Base-by-base conservation (phyloP, 2,888 invertebrate genomes). In the Malthinus seriepunctatus region DNA sequence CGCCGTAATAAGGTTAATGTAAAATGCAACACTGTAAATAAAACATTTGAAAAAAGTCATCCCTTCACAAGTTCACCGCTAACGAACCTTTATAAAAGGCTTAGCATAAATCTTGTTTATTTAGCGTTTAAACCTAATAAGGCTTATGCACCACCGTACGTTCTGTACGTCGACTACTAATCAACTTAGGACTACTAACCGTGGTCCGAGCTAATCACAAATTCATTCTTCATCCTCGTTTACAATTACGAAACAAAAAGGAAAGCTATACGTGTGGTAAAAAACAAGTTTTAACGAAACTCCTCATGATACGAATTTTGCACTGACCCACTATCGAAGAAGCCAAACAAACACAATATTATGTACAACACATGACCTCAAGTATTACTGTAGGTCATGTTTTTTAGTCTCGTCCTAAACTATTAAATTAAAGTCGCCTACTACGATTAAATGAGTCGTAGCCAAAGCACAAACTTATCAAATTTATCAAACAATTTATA, bases 331-430 rank as follows among this genome's bases (percentile, higher is more conserved):
- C 46, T 59, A 32, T 23, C 32, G 54, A 35, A 46, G 63, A 63
- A 60, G 56, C 60, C 60, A 45, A 48, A 56, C 49, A 60, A 60
- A 56, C 49, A 55, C 56, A 50, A 55, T 23, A 23, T 23, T 23
- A 23, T 23, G 55, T 32, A 60, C 46, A 42, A 51, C 51, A 37
- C 44, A 62, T 63, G 63, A 63, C 63, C 63, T 63, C 63, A 56
- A 55, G 53, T 54, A 58, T 63, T 63, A 44, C 51, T 56, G 59
- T 63, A 61, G 63, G 63, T 63, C 61, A 62, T 63, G 63, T 51
- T 46, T 23, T 23, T 23, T 23, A 23, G 23, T 23, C 51, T 51
- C 44, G 50, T 54, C 54, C 47, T 49, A 15, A 51, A 35, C 49
- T 37, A 34, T 44, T 37, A 44, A 23, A 3, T 44, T 45, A 45